A percentile compares a stretch with the other conserved stretches of the same genome.
Conservation (phyloP, 2,888 invertebrate genomes). For the Phrixothrix hirtus region DNA sequence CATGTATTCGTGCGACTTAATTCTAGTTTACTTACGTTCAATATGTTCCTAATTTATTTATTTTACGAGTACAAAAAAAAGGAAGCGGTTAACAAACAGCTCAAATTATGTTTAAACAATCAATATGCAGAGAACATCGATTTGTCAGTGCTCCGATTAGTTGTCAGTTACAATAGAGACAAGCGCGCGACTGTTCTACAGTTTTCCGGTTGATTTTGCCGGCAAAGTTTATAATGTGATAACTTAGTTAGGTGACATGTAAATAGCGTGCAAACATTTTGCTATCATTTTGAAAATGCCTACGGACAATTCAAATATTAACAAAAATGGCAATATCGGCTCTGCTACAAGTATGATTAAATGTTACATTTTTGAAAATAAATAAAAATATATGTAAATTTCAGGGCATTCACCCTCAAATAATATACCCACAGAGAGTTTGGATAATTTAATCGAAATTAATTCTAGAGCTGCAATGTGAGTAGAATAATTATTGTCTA, state of each 20-base stretch:
- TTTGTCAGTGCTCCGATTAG: conserved; percentile 24
- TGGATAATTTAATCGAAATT: conserved; percentile 55
- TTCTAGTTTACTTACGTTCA: no score
- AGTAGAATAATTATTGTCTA: no score
- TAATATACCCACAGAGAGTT: conserved; percentile 15
- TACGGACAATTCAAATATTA: conserved; percentile 11
- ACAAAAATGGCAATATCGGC: conserved; percentile 21
- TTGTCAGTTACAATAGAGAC: conserved; percentile 27
- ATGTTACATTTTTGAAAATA: not conserved
- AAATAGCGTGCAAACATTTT: not conserved
- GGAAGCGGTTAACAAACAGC: conserved; percentile 27
- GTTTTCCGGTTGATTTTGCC: conserved; percentile 31
- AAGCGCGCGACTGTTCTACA: conserved; percentile 32
- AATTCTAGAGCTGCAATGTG: conserved; percentile 61
- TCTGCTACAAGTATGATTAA: conserved; percentile 21
- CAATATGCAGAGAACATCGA: conserved; percentile 40
- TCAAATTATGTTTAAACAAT: conserved; percentile 35
- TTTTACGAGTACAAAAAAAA: no score
- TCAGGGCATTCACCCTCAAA: conserved; percentile 8
- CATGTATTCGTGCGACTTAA: no score
- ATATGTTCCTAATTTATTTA: no score
- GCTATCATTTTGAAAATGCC: no score
- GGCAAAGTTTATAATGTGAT: conserved; percentile 18
- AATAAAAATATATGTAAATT: conserved; percentile 4
- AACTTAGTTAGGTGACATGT: not conserved